Evolutionary conservation across 2,888 invertebrate species (phyloP).

Genomic region (Augochlorella aurata): DNA sequence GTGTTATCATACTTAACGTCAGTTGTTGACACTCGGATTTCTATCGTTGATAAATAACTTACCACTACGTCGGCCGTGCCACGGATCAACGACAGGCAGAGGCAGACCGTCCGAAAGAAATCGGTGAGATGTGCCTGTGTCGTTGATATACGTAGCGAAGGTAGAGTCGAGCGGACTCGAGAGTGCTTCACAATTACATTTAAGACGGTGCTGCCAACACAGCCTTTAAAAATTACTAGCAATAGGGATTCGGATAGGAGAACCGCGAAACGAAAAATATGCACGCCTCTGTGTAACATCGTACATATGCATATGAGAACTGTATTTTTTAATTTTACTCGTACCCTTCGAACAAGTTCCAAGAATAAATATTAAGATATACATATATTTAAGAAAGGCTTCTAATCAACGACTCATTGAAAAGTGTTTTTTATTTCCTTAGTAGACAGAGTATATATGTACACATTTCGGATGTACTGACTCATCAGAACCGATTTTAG

Average conservation of each 20-base stretch:
- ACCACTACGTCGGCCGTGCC: conserved; percentile 68
- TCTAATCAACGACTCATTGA: neutral
- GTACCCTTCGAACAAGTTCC: neutral
- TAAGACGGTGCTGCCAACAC: conserved; percentile 44
- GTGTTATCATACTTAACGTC: neutral
- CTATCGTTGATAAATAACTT: conserved; percentile 29
- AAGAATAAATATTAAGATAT: neutral
- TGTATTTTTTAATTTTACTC: neutral
- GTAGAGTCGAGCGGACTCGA: conserved; percentile 25
- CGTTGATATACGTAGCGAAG: conserved; percentile 64
- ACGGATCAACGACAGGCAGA: conserved; percentile 72
- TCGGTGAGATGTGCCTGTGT: conserved; percentile 62
- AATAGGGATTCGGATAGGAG: neutral
- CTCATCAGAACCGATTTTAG: neutral
- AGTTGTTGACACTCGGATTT: conserved; percentile 5
- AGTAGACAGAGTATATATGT: neutral
- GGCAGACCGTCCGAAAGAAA: conserved; percentile 68
- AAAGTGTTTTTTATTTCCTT: neutral
- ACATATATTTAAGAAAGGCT: neutral
- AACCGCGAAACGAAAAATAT: neutral
- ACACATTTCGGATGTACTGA: neutral
- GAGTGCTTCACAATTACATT: conserved; percentile 21
- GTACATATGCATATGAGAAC: neutral
- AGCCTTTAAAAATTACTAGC: conserved; percentile 47
- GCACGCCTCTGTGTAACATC: too few relatives aligned